Base-by-base conservation (phyloP, 2,797 vertebrate species). In the Poliocrania exsul region DNA sequence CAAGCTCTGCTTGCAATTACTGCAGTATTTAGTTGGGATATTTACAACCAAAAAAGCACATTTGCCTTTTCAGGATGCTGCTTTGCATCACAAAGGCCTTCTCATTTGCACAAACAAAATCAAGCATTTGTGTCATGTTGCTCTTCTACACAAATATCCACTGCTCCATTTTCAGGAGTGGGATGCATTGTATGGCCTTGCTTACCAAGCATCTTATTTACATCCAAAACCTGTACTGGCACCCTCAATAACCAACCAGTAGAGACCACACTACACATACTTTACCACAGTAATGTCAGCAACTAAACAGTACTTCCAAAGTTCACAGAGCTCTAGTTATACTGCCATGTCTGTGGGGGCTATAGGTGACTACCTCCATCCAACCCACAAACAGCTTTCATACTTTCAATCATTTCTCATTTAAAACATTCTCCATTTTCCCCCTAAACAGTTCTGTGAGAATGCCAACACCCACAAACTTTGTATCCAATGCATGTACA, bases 11-110 rank as follows among this genome's bases (percentile, higher is more conserved):
- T 97, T 94, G 86, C 92, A 97, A 97, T 97, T 97, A 97, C 81
- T 94, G 92, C 69, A 95, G 69, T 91, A 91, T 90, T 96, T 95
- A 96, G 75, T 78, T 90, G 77, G 64, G 94, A 94, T 91, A 94
- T 87, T 97, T 95, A 95, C 95, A 95, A 95, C 91, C 71, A 69
- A 95, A 82, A 96, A 96, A 95, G 66, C 75, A 85, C 73, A 94
- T 95, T 95, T 91, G 81, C 92, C 95, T 96, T 97, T 88, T 71
- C 94, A 96, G 95, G 82, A 87, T 93, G 91, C 81, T 96, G 94
- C 77, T 97, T 97, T 97, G 94, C 96, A 98, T 98, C 71, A 97
- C 92, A 97, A 98, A 95, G 91, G 42, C 70, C 60, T 53, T 94
- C 91, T 96, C 91, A 90, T 95, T 89, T 96, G 71, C 96, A 97